These are phyloP conservation scores for Lepidostoma basale DNA, from an alignment of 1,140 invertebrate genomes.

Conservation along the genomic window DNA sequence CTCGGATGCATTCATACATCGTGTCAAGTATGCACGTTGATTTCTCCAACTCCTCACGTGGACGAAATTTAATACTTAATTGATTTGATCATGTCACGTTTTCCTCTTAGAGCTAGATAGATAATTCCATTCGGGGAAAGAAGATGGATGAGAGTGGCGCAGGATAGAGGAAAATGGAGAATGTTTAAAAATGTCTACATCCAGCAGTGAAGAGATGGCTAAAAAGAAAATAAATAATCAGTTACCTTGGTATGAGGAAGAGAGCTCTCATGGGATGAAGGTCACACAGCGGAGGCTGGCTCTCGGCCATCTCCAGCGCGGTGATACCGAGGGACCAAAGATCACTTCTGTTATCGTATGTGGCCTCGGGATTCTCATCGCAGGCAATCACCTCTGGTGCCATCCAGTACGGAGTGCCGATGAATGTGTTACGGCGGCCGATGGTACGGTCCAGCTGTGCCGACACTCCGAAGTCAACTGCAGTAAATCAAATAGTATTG, in stretches of 20 bases:
- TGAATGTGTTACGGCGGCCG: conserved; percentile 98
- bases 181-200: no score
- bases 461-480: conserved; percentile 99
- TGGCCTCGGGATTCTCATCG: conserved; percentile 99
- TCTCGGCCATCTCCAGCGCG: conserved; percentile 99
- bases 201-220: no score
- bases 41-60: no score
- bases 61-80: no score
- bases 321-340: conserved; percentile 99
- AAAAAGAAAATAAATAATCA: conserved; percentile 16
- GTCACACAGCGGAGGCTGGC: conserved; percentile 97
- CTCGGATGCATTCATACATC: no score
- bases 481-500: conserved; percentile 41
- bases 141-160: no score
- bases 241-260: conserved; percentile 92
- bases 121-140: no score
- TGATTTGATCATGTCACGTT: no score
- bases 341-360: conserved; percentile 99
- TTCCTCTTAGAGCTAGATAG: no score
- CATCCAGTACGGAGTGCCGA: conserved; percentile 99
- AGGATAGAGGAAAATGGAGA: no score
- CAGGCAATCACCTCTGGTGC: conserved; percentile 98
- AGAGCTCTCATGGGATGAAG: conserved; percentile 99
- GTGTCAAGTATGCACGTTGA: no score
- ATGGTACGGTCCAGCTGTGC: conserved; percentile 99